phyloP scores from a whole-genome alignment of 2,888 invertebrate species.

The Cetonia aurata region DNA sequence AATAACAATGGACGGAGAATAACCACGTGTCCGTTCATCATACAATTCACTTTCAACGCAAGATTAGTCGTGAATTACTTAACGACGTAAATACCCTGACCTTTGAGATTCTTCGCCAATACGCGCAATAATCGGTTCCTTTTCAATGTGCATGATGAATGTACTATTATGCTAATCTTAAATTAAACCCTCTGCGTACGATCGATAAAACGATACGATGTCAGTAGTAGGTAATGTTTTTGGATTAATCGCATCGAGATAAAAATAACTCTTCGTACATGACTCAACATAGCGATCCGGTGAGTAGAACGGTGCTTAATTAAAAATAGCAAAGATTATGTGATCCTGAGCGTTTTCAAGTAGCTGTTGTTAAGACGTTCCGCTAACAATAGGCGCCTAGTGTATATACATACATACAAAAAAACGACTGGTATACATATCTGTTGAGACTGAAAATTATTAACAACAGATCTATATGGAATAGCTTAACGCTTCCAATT shows the following conservation, averaged over 20 bases:
- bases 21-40: slow-evolving; percentile 28
- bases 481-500: too few species aligned
- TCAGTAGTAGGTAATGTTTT: too few species aligned
- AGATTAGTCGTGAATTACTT: slow-evolving; percentile 33
- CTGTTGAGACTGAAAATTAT: too few species aligned
- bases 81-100: slow-evolving; percentile 35
- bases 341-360: slow-evolving; percentile 18
- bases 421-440: too few species aligned
- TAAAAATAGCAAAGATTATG: slow-evolving; percentile 29
- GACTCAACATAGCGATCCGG: slow-evolving; percentile 26
- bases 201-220: too few species aligned
- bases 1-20: slow-evolving; percentile 30
- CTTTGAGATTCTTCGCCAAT: slow-evolving; percentile 4
- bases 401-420: too few species aligned
- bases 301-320: slow-evolving; percentile 25
- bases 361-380: slow-evolving; percentile 14
- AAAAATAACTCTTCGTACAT: slow-evolving; percentile 14
- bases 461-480: too few species aligned
- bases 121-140: slow-evolving; percentile 1
- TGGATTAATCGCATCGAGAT: slow-evolving; percentile 8
- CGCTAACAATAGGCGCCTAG: too few species aligned
- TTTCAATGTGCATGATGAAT: slow-evolving; percentile 20
- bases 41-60: slow-evolving; percentile 16
- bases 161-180: slow-evolving; percentile 18
- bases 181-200: slow-evolving; percentile 1